Evolutionary conservation across 2,797 vertebrate species (phyloP), one percentile per base, ranked within the genome.

Genomic region (Cyprinodon diabolis): DNA sequence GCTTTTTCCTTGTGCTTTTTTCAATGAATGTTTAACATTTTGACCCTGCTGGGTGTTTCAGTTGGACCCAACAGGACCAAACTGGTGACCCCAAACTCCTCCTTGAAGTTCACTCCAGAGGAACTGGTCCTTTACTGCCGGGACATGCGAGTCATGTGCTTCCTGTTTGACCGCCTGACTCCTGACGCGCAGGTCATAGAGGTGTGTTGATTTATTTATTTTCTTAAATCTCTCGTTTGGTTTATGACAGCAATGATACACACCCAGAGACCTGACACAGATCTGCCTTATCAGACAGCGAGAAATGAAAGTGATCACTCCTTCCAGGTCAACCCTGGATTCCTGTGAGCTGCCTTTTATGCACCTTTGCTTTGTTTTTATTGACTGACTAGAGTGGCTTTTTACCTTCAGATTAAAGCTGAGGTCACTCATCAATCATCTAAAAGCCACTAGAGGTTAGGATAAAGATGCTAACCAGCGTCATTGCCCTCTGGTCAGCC

Each of bases 41-140:
- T 0, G 23, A 17, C 63, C 19, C 67, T 3, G 10, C 10, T 1
- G 43, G 68, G 11, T 71, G 65, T 67, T 72, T 1, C 84, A 97
- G 96, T 94, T 85, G 95, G 97, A 63, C 94, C 96, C 0, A 93
- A 95, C 72, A 94, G 97, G 69, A 95, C 96, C 77, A 97, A 98
- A 87, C 93, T 96, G 70, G 95, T 98, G 79, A 96, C 94, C 0
- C 91, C 96, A 0, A 82, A 95, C 84, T 95, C 96, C 66, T 94
- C 93, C 0, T 94, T 98, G 81, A 98, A 97, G 90, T 98, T 98
- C 91, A 95, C 96, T 4, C 97, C 98, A 0, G 96, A 98, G 89
- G 97, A 99, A 70, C 91, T 99, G 81, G 83, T 96, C 5, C 89
- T 99, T 9, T 97, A 97, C 88, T 98, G 96, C n/a, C 82, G 94